These are phyloP conservation scores for Corvus moneduloides DNA, from an alignment of 2,113 vertebrate genomes.

Conservation along the genomic window DNA sequence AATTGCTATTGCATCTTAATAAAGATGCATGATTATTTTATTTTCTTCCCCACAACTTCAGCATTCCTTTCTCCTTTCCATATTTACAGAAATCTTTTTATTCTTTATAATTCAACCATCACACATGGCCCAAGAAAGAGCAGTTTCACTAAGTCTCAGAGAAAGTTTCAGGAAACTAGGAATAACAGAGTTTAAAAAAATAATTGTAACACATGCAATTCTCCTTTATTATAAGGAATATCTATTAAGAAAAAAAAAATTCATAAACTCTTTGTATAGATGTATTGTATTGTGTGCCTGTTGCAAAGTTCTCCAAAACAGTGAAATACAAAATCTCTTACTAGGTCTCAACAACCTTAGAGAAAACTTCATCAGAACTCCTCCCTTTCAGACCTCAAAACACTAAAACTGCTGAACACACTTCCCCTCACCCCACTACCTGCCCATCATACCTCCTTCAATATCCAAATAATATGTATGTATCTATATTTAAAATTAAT, in stretches of 20 bases:
- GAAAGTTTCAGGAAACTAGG: not conserved
- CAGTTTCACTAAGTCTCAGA: not conserved
- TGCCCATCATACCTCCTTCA: not conserved
- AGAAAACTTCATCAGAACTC: not conserved
- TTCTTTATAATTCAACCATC: not conserved
- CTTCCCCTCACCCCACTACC: not conserved
- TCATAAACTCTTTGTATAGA: not conserved
- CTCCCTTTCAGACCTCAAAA: not conserved
- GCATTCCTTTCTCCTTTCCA: not conserved
- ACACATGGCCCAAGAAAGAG: not conserved
- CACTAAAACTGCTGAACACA: not conserved
- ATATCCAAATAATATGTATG: not conserved
- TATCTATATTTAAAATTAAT: not conserved
- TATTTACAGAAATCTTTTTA: not conserved
- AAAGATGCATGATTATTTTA: not conserved
- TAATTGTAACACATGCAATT: not conserved
- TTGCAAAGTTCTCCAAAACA: not conserved
- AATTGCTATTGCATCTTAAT: not conserved
- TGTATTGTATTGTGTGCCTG: not conserved
- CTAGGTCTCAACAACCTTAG: not conserved
- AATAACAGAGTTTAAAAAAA: not conserved
- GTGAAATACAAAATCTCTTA: not conserved
- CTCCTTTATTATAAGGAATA: not conserved
- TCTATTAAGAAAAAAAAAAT: not conserved
- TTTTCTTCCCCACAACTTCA: not conserved